A percentile compares a stretch with the other conserved stretches of the same genome.
phyloP scores from a whole-genome alignment of 2,888 invertebrate species.

The Lottia gigantea region DNA sequence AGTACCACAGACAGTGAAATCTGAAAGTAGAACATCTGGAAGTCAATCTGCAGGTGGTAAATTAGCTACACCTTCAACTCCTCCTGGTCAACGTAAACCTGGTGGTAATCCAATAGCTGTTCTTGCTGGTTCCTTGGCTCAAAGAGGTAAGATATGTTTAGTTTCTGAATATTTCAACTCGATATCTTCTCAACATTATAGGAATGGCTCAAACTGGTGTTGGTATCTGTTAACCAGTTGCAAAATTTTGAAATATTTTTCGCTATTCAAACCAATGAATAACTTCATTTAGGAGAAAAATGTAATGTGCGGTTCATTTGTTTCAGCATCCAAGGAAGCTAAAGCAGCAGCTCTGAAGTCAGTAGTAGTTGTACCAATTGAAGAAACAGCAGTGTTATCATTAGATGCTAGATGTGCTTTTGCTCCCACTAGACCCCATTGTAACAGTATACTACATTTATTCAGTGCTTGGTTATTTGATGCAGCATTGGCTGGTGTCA shows the following conservation, averaged over 20 bases:
- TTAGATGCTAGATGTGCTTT: slow-evolving; percentile 56
- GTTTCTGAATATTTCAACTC: neutral
- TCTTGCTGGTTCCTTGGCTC: slow-evolving; percentile 33
- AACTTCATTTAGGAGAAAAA: no score
- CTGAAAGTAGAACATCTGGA: slow-evolving; percentile 40
- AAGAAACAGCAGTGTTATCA: slow-evolving; percentile 71
- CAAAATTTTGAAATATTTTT: no score
- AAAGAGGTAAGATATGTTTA: slow-evolving; percentile 21
- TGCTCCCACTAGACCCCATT: slow-evolving; percentile 79
- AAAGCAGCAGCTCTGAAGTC: slow-evolving; percentile 36
- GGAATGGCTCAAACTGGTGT: no score
- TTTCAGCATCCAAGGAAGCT: slow-evolving; percentile 29
- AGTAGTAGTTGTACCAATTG: slow-evolving; percentile 67
- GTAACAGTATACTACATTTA: slow-evolving; percentile 93
- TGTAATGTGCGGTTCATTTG: neutral
- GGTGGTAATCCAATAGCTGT: slow-evolving; percentile 41
- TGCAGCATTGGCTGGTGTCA: slow-evolving; percentile 90
- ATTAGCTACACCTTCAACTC: slow-evolving; percentile 50
- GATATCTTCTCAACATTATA: no score
- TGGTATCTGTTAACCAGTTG: no score
- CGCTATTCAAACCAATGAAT: no score
- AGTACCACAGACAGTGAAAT: slow-evolving; percentile 49
- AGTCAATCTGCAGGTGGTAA: slow-evolving; percentile 31
- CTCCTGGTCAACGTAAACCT: slow-evolving; percentile 56
- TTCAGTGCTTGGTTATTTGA: slow-evolving; percentile 98